phyloP scores from a whole-genome alignment of 1,140 invertebrate species.

The Neoseiulus cucumeris region DNA sequence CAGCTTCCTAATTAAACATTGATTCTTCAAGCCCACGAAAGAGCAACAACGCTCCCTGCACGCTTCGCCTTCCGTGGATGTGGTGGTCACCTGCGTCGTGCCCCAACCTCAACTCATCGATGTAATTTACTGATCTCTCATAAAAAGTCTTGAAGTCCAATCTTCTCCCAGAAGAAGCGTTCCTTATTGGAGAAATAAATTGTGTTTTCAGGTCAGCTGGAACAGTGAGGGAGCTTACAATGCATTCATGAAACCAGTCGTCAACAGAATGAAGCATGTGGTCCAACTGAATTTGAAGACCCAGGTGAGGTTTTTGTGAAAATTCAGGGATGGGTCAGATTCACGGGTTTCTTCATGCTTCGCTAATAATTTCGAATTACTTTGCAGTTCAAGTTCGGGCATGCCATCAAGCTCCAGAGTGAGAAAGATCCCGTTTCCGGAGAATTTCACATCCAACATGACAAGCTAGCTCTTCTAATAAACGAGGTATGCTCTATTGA shows the following conservation, averaged over 20 bases:
- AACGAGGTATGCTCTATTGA: background rate
- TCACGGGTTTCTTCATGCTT: background rate
- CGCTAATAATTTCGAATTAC: background rate
- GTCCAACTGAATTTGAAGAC: background rate
- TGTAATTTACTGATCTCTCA: too few species aligned
- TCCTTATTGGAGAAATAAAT: too few species aligned
- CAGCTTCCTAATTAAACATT: too few species aligned
- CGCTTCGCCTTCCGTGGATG: background rate
- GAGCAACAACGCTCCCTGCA: constrained; percentile 3
- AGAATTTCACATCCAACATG: constrained; percentile 7
- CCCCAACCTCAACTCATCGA: background rate
- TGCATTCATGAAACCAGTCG: constrained; percentile 3
- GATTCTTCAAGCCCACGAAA: background rate
- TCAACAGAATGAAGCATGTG: background rate
- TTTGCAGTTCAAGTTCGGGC: background rate
- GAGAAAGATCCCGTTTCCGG: constrained; percentile 17
- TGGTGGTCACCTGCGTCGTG: background rate
- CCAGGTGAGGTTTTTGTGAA: background rate
- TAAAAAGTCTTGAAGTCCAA: too few species aligned
- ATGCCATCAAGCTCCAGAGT: constrained; percentile 17
- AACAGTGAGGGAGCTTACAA: background rate
- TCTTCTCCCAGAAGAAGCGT: too few species aligned
- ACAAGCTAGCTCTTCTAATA: background rate
- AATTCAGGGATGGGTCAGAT: background rate
- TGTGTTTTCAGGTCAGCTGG: background rate